These are phyloP conservation scores for Poliocrania exsul DNA, from an alignment of 2,797 vertebrate species.

Conservation along the genomic window DNA sequence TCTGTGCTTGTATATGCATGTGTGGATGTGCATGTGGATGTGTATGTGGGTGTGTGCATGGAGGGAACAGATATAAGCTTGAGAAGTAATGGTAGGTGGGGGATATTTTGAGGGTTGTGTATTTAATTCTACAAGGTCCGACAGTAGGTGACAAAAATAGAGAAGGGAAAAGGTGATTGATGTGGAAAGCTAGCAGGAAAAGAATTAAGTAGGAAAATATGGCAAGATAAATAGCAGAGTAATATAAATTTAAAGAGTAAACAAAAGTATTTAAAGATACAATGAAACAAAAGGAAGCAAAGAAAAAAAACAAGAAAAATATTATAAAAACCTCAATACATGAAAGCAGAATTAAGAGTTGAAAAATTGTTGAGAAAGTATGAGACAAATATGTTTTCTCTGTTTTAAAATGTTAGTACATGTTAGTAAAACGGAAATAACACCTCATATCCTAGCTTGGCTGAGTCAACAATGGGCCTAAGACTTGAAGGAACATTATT, in stretches of 20 bases:
- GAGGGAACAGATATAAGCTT: not conserved
- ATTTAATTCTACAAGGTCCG: not conserved
- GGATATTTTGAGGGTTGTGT: not conserved
- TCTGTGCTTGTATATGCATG: not conserved
- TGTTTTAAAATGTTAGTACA: not conserved
- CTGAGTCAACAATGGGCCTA: not conserved
- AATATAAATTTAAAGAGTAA: not conserved
- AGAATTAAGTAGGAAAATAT: not conserved
- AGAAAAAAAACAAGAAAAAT: not conserved
- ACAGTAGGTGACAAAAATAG: not conserved
- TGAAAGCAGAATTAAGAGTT: not conserved
- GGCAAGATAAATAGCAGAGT: not conserved
- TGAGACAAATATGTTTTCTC: not conserved
- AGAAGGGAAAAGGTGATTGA: not conserved
- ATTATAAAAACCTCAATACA: not conserved
- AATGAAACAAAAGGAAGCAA: not conserved
- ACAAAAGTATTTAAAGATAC: not conserved
- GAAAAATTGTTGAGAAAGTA: not conserved
- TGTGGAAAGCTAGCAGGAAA: not conserved
- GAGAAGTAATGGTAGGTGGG: not conserved
- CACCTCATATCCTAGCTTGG: not conserved
- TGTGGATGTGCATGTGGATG: rapidly evolving
- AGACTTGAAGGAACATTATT: not conserved
- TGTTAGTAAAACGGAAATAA: not conserved
- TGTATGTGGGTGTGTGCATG: rapidly evolving